Conservation (phyloP, 2,113 vertebrate species). For the Stictonetta naevosa region DNA sequence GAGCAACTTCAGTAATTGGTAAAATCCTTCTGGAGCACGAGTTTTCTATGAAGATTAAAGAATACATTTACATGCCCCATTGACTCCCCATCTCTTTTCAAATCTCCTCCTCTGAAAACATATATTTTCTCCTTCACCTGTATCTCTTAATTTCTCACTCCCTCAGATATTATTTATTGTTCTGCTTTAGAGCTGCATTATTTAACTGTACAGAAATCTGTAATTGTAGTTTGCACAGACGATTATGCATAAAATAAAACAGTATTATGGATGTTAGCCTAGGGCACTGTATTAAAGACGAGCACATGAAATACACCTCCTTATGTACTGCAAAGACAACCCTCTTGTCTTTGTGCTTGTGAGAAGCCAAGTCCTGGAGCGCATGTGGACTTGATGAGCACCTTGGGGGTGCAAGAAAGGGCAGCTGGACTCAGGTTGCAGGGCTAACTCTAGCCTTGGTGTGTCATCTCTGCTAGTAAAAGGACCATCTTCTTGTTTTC, state of each 20-base stretch:
- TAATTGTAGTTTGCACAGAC: not conserved
- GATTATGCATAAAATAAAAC: not conserved
- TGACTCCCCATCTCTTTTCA: constrained; percentile 9
- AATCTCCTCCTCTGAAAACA: constrained; percentile 2
- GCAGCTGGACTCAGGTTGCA: not conserved
- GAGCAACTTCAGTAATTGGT: not conserved
- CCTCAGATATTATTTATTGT: not conserved
- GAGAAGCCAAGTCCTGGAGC: not conserved
- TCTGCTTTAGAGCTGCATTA: not conserved
- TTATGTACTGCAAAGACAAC: not conserved
- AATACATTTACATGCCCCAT: not conserved
- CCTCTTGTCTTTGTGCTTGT: not conserved
- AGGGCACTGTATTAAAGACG: not conserved
- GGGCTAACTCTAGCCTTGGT: not conserved
- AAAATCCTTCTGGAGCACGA: not conserved
- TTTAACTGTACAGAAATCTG: not conserved
- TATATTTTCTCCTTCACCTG: not conserved
- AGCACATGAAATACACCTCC: not conserved
- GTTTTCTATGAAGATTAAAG: constrained; percentile 18
- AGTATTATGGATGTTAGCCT: not conserved
- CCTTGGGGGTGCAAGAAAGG: not conserved
- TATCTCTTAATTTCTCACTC: not conserved
- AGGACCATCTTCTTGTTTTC: fast-evolving
- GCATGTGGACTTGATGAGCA: fast-evolving
- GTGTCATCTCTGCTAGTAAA: not conserved